Conservation (phyloP, 2,888 invertebrate species). For the Agonopterix arenella region DNA sequence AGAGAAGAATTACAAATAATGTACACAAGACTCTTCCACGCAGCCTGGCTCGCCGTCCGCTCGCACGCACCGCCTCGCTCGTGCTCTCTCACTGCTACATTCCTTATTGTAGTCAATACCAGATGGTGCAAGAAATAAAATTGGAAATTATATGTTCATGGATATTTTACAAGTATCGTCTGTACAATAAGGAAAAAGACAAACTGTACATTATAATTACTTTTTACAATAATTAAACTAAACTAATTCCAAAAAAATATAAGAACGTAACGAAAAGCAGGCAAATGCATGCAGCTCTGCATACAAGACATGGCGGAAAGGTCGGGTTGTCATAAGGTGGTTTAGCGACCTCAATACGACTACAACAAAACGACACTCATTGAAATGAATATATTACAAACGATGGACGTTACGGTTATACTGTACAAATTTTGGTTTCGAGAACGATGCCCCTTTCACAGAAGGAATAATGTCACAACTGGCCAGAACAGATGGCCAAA, state of each 20-base stretch:
- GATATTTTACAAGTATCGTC: constrained; percentile 70
- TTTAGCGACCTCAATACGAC: constrained; percentile 73
- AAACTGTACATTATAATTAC: constrained; percentile 74
- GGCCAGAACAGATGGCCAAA: constrained; percentile 74
- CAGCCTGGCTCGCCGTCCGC: constrained; percentile 50
- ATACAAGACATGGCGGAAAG: constrained; percentile 80
- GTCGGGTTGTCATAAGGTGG: constrained; percentile 82
- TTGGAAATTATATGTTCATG: constrained; percentile 80
- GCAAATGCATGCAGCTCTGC: constrained; percentile 82
- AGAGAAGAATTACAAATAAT: constrained; percentile 48
- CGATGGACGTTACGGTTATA: constrained; percentile 73
- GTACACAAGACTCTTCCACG: constrained; percentile 16
- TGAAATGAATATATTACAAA: constrained; percentile 76
- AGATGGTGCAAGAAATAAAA: constrained; percentile 82
- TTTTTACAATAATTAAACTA: constrained; percentile 73
- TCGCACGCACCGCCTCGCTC: constrained; percentile 44
- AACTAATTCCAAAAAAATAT: constrained; percentile 74
- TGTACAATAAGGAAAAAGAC: constrained; percentile 71
- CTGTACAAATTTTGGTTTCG: constrained; percentile 72
- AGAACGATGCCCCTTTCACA: constrained; percentile 92
- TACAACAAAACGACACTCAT: constrained; percentile 85
- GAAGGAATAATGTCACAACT: constrained; percentile 91
- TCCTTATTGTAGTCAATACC: constrained; percentile 81
- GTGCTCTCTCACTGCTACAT: constrained; percentile 78
- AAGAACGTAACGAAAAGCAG: constrained; percentile 81